phyloP scores from a whole-genome alignment of 2,113 vertebrate genomes.

The Propithecus coquereli region DNA sequence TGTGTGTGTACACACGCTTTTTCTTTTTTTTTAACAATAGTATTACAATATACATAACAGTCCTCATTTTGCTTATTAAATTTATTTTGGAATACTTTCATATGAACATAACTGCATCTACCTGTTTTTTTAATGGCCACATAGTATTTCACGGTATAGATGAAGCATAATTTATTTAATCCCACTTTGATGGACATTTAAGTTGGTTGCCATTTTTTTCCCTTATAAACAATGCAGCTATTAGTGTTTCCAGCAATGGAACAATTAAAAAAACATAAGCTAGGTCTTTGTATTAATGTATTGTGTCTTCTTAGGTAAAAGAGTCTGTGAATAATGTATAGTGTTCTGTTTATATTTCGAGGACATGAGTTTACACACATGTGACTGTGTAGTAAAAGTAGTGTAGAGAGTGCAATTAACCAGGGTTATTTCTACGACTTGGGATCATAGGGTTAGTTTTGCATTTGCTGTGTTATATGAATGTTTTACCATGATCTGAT shows the following conservation, averaged over 20 bases:
- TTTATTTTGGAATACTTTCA: conserved; percentile 11
- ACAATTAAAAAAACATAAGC: background rate
- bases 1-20: too few relatives aligned
- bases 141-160: background rate
- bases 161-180: background rate
- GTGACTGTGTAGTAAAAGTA: background rate
- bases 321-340: background rate
- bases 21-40: too few relatives aligned
- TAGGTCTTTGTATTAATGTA: background rate
- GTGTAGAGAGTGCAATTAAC: background rate
- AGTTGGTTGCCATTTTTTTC: background rate
- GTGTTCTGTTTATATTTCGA: background rate
- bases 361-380: background rate
- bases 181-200: background rate
- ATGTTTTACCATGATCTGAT: background rate
- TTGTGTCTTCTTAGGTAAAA: background rate
- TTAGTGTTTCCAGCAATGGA: background rate
- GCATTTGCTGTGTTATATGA: background rate
- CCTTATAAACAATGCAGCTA: background rate
- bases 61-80: background rate
- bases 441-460: background rate
- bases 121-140: background rate
- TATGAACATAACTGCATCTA: background rate
- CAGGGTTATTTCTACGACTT: background rate
- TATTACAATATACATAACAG: background rate